A percentile compares a stretch with the other conserved stretches of the same genome.
These are phyloP conservation scores for Leiothrix lutea DNA, from an alignment of 2,113 vertebrate species.

Conservation along the genomic window DNA sequence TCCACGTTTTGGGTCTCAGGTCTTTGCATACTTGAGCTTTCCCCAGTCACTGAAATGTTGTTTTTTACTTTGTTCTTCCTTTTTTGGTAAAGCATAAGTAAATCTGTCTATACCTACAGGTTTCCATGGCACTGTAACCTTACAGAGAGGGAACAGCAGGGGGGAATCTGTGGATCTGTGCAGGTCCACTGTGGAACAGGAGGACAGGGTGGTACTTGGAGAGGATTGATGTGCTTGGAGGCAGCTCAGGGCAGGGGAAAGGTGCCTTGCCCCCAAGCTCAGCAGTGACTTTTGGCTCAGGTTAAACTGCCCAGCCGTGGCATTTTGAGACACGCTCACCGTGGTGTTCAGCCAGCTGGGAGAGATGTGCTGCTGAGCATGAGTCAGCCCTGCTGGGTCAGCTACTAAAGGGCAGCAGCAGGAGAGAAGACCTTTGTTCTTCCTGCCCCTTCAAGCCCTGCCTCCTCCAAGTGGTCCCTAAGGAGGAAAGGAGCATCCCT, in stretches of 20 bases:
- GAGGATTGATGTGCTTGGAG: not conserved
- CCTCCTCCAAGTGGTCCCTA: not conserved
- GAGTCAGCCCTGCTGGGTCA: conserved; percentile 25
- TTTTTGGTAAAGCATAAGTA: not conserved
- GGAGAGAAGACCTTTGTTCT: not conserved
- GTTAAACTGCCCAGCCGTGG: not conserved
- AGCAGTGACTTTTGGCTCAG: not conserved
- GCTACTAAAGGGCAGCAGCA: not conserved
- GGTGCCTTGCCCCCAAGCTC: not conserved
- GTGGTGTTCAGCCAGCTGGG: not conserved
- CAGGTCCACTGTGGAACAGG: not conserved
- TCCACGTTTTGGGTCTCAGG: rapidly evolving
- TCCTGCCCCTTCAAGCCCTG: not conserved
- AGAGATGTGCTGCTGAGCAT: not conserved
- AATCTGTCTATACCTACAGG: not conserved
- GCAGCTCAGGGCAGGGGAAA: not conserved
- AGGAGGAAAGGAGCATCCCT: not conserved
- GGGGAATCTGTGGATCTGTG: not conserved
- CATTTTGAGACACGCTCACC: rapidly evolving
- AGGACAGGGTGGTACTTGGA: not conserved
- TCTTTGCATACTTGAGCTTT: not conserved
- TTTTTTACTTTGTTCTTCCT: not conserved
- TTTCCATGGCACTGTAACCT: conserved; percentile 32
- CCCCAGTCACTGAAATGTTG: not conserved
- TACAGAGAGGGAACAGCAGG: not conserved